Base-by-base conservation (phyloP, 2,113 vertebrate species). In the Sinosuthora webbiana region DNA sequence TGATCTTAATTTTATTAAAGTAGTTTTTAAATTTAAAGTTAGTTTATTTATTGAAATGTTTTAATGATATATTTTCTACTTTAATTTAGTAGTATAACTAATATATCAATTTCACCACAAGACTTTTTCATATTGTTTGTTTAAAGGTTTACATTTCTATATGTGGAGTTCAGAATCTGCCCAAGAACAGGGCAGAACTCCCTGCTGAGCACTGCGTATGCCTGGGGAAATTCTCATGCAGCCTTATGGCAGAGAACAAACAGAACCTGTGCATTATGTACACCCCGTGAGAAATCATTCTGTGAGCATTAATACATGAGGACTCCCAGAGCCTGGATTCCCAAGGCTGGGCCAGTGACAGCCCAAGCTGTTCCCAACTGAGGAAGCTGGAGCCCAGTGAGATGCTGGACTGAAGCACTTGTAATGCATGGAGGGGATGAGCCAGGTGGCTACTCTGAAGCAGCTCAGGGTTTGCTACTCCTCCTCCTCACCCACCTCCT, bases 401-500 rank as follows among this genome's bases (percentile, higher is more conserved):
- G 64, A 35, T 0, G 1, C 11, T 57, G 25, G 57, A 55, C n/a
- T 52, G n/a, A 79, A 57, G 31, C 31, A 68, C 21, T 41, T n/a
- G 8, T 25, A 39, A 75, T 35, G 63, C 45, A 59, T 25, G 25
- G 9, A 50, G 24, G 7, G 30, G 27, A 24, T 35, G 22, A 49
- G 21, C 21, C 30, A 68, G 30, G 20, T 6, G 20, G 57, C 56
- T 78, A 33, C 37, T 42, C 4, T 24, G 23, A 84, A 27, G 35
- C 20, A 56, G 62, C 20, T 93, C 63, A 53, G 10, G 11, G 44
- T 74, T 57, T 3, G 1, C 33, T 39, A 5, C 37, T 39, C 17
- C 25, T 77, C 23, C 12, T 49, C 69, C 31, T 95, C 81, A 95
- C 98, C 81, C 94, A 99, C 99, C 99, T 99, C 99, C 97, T 99